phyloP scores from a whole-genome alignment of 2,888 invertebrate species.

The Drosophila picticornis region DNA sequence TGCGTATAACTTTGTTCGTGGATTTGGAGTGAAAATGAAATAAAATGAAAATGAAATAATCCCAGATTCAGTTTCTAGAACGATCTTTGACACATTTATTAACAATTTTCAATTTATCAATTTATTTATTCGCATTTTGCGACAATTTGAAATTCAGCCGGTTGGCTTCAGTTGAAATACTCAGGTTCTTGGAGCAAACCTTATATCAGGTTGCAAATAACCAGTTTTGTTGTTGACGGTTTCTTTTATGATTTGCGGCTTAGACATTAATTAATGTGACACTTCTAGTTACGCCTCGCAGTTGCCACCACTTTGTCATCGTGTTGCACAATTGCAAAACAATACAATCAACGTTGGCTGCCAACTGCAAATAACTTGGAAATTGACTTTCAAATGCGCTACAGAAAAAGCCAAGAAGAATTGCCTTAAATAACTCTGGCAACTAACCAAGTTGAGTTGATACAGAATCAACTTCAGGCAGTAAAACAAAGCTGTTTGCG shows the following conservation, averaged over 20 bases:
- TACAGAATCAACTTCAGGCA: background rate
- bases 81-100: too few species aligned
- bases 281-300: constrained; percentile 20
- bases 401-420: background rate
- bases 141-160: background rate
- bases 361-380: background rate
- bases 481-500: background rate
- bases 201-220: background rate
- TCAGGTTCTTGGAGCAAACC: background rate
- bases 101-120: too few species aligned
- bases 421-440: background rate
- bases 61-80: background rate
- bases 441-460: background rate
- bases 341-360: background rate
- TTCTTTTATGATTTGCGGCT: background rate
- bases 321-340: constrained; percentile 23
- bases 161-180: background rate
- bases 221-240: background rate
- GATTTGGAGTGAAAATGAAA: background rate
- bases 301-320: constrained; percentile 29
- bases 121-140: too few species aligned
- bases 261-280: background rate
- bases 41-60: too few species aligned
- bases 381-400: constrained; percentile 24
- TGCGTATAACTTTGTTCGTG: background rate